phyloP scores from a whole-genome alignment of 1,140 invertebrate genomes.

The Cylas formicarius region DNA sequence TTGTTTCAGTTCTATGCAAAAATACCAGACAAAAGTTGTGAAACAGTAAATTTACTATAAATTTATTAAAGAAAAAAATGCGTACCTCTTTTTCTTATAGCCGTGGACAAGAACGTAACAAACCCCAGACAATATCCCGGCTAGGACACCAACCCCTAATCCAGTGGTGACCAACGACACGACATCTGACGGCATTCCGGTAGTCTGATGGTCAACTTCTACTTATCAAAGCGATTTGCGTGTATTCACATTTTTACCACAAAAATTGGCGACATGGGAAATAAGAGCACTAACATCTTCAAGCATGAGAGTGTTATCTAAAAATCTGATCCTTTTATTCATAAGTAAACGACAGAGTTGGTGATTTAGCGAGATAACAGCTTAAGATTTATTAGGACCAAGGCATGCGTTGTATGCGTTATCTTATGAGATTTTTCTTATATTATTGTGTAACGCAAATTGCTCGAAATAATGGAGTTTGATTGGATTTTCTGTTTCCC shows the following conservation, averaged over 20 bases:
- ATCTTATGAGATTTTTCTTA: too few relatives aligned
- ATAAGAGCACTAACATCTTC: neutral
- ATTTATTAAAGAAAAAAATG: too few relatives aligned
- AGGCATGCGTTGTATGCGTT: too few relatives aligned
- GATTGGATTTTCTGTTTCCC: too few relatives aligned
- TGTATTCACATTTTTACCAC: constrained; percentile 18
- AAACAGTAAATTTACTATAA: too few relatives aligned
- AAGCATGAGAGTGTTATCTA: neutral
- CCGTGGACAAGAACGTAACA: constrained; percentile 50
- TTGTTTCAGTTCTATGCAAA: too few relatives aligned
- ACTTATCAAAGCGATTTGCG: constrained; percentile 15
- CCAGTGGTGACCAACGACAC: constrained; percentile 45
- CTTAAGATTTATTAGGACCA: constrained; percentile 2
- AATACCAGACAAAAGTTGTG: too few relatives aligned
- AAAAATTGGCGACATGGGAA: constrained; percentile 10
- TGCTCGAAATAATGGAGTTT: too few relatives aligned
- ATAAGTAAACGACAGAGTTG: neutral
- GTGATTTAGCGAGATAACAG: neutral
- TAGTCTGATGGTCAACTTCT: constrained; percentile 8
- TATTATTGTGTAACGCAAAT: too few relatives aligned
- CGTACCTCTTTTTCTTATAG: constrained; percentile 34
- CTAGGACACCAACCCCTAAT: constrained; percentile 50
- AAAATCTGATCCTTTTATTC: neutral
- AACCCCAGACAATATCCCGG: constrained; percentile 51
- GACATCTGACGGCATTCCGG: constrained; percentile 44